Evolutionary conservation across 2,888 invertebrate species (phyloP).

Genomic region (Heliconius hortense): DNA sequence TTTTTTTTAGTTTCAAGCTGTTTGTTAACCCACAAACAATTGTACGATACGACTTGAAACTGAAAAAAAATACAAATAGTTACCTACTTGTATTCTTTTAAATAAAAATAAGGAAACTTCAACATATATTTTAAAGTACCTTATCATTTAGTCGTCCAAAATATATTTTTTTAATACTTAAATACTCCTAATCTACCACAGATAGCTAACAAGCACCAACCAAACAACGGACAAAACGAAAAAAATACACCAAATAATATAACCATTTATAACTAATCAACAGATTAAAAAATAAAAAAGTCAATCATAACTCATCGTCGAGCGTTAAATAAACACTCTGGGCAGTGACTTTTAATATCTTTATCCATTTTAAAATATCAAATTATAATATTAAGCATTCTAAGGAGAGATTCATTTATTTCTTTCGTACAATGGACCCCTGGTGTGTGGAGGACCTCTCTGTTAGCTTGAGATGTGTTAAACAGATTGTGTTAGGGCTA

Average conservation of each 20-base stretch:
- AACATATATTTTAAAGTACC: not conserved
- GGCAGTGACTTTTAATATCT: conserved; percentile 80
- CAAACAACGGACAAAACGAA: not conserved
- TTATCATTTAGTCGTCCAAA: not conserved
- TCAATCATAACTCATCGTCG: conserved; percentile 46
- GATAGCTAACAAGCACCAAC: conserved; percentile 17
- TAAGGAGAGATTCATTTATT: conserved; percentile 73
- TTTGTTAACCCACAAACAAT: too few relatives aligned
- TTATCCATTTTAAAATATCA: conserved; percentile 81
- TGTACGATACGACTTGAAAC: too few relatives aligned
- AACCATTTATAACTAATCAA: conserved; percentile 35
- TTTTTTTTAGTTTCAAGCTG: too few relatives aligned
- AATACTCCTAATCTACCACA: conserved; percentile 12
- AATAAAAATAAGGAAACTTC: not conserved
- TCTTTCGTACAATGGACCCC: conserved; percentile 69
- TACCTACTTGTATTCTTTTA: not conserved
- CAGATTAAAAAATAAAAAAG: conserved; percentile 26
- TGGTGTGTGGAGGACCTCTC: conserved; percentile 53
- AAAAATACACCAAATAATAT: conserved; percentile 27
- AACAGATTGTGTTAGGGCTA: conserved; percentile 44
- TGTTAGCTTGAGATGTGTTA: conserved; percentile 47
- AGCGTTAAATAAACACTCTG: conserved; percentile 77
- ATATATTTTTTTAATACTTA: not conserved
- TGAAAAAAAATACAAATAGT: not conserved
- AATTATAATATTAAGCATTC: conserved; percentile 80